Evolutionary conservation across 2,113 vertebrate species (phyloP).

Genomic region (Erythrolamprus reginae): DNA sequence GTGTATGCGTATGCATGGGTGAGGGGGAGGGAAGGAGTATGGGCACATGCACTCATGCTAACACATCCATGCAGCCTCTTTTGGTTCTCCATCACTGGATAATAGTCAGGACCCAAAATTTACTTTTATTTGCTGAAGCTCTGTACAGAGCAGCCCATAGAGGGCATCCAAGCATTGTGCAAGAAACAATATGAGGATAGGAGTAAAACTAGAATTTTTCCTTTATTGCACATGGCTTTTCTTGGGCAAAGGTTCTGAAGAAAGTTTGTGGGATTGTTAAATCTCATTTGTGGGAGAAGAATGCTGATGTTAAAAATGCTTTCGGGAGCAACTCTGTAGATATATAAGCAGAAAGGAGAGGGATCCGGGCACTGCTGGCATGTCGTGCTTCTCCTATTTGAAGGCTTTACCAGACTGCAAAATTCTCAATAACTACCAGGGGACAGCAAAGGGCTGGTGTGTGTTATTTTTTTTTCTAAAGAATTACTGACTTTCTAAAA

Average conservation of each 20-base stretch:
- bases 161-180: constrained; percentile 61
- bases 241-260: constrained; percentile 12
- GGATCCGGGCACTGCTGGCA: not conserved
- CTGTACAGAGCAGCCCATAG: constrained; percentile 44
- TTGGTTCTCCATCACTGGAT: too few species aligned
- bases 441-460: not conserved
- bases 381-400: constrained; percentile 36
- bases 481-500: not conserved
- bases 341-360: constrained; percentile 27
- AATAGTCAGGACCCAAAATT: too few species aligned
- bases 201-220: not conserved
- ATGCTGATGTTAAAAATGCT: not conserved
- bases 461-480: not conserved
- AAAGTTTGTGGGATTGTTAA: constrained; percentile 6
- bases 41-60: too few species aligned
- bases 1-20: too few species aligned
- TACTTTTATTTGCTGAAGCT: not conserved
- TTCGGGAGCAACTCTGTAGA: constrained; percentile 26
- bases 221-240: constrained; percentile 25
- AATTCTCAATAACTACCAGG: not conserved
- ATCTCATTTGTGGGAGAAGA: not conserved
- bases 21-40: too few species aligned
- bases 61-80: too few species aligned
- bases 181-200: not conserved
- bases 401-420: not conserved